Base-by-base conservation (phyloP, 2,113 vertebrate genomes). In the Leiothrix lutea region DNA sequence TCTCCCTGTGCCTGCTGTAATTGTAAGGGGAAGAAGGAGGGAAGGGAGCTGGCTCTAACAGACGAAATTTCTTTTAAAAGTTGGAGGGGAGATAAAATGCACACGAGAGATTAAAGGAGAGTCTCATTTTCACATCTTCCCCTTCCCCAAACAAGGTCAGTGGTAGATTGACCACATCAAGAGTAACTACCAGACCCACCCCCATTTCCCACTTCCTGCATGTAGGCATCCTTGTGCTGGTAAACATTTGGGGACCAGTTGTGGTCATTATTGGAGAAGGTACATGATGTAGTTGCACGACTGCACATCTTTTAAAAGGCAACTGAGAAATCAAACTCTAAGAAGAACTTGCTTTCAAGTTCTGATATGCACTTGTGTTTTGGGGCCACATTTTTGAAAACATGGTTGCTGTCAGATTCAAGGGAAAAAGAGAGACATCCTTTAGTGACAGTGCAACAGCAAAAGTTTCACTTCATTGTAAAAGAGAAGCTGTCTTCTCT, bases 111-210 rank as follows among this genome's bases (percentile, higher is more conserved):
- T 96, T 96, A 97, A 98, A 98, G 97, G 66, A 6, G 83, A 96
- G 94, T 97, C 97, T 98, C 96, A 96, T 97, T 98, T 97, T 97
- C 94, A 96, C 95, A 98, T 97, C 97, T 98, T 98, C 97, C 98
- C 97, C 96, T 93, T 97, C 82, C 93, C 94, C 96, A 97, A 98
- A 98, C 95, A 98, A 97, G 97, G 97, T 97, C 98, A 99, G 98
- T 98, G 98, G 98, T 98, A 98, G 98, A 98, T 98, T 98, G 98
- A 99, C 99, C 99, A 99, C 99, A 99, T 99, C 98, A 99, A 98
- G 98, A 97, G 97, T 97, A 98, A 98, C 98, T 95, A 97, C 91
- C 94, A 98, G 96, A 95, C 96, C 97, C 97, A 97, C 97, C 94
- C 98, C 97, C 97, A 97, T 95, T 97, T 97, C 97, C 97, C 97